phyloP scores from a whole-genome alignment of 2,797 vertebrate genomes.

The Sebastes hubbsi region DNA sequence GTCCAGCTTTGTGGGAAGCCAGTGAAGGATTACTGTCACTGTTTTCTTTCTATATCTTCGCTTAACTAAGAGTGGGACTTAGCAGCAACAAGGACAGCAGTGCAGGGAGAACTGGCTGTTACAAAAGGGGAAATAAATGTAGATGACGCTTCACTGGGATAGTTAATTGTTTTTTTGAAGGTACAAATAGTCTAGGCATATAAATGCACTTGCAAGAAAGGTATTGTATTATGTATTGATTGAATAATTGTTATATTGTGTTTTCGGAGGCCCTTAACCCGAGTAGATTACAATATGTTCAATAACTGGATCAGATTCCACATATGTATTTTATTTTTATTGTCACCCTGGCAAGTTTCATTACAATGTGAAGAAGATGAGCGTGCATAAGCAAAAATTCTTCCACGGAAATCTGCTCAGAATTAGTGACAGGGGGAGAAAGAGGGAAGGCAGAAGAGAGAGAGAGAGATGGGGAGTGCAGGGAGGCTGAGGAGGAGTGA shows the following conservation, averaged over 20 bases:
- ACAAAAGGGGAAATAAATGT: background rate
- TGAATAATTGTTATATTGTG: background rate
- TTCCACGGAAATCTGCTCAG: slow-evolving; percentile 26
- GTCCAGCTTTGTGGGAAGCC: background rate
- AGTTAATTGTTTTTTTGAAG: background rate
- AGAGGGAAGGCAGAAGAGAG: slow-evolving; percentile 25
- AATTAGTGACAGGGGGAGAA: slow-evolving; percentile 50
- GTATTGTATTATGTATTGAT: background rate
- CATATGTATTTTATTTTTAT: background rate
- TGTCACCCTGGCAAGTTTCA: background rate
- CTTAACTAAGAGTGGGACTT: background rate
- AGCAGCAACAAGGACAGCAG: background rate
- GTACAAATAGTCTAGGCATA: background rate
- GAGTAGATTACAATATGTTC: background rate
- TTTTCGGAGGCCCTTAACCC: background rate
- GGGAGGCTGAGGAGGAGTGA: slow-evolving; percentile 61
- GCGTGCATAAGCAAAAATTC: slow-evolving; percentile 21
- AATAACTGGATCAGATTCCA: background rate
- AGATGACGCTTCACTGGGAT: background rate
- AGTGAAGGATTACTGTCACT: background rate
- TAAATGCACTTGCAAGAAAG: background rate
- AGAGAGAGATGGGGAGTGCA: slow-evolving; percentile 1
- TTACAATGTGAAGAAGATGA: slow-evolving; percentile 16
- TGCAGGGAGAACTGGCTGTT: background rate
- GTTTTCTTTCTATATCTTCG: background rate